A percentile compares a stretch with the other conserved stretches of the same genome.
These are phyloP conservation scores for Pseudeuparius sepicola DNA, from an alignment of 2,888 invertebrate genomes.

Conservation along the genomic window DNA sequence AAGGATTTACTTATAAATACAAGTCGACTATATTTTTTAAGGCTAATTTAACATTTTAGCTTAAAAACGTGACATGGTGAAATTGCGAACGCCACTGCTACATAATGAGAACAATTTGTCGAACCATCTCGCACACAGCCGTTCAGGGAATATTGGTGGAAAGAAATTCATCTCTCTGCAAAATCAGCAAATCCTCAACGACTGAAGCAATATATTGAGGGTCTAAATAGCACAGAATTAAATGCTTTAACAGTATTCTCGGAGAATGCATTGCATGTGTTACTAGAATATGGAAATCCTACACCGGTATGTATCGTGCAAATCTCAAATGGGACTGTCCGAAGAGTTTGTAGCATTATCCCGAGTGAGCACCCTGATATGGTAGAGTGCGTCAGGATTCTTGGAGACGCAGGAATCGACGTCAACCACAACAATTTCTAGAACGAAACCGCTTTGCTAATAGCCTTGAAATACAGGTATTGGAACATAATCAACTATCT, in stretches of 20 bases:
- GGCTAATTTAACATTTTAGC: no score
- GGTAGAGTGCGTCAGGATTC: constrained; percentile 21
- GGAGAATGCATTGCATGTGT: constrained; percentile 27
- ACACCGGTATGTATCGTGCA: constrained; percentile 19
- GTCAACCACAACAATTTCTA: constrained; percentile 27
- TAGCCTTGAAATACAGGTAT: constrained; percentile 24
- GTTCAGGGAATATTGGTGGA: no score
- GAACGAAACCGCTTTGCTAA: constrained; percentile 27
- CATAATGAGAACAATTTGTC: no score
- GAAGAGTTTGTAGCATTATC: constrained; percentile 20
- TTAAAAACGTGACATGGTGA: no score
- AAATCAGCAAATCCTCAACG: no score
- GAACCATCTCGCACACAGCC: no score
- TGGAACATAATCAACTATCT: constrained; percentile 19
- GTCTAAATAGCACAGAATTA: no score
- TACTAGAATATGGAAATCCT: constrained; percentile 23
- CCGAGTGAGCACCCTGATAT: constrained; percentile 21
- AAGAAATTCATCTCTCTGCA: no score
- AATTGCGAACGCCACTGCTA: no score
- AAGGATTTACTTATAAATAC: no score
- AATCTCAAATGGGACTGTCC: constrained; percentile 22
- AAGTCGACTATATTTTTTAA: no score
- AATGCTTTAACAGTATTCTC: constrained; percentile 24
- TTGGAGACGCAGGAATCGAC: constrained; percentile 24
- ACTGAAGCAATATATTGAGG: no score